Evolutionary conservation across 1,140 invertebrate genomes (phyloP).

Genomic region (Platyscapa corneri): DNA sequence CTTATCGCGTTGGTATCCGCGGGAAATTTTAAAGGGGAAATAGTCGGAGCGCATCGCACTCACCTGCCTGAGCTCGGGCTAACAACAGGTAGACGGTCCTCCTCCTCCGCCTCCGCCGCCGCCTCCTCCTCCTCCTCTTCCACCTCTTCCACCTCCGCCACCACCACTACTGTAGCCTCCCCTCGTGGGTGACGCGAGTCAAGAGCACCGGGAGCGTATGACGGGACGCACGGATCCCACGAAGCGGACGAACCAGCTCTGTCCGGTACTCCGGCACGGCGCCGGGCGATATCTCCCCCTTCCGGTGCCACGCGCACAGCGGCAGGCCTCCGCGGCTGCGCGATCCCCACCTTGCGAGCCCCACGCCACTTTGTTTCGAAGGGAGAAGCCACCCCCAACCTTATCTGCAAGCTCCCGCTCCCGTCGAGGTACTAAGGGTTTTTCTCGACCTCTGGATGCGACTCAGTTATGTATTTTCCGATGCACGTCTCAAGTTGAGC

Average conservation of each 20-base stretch:
- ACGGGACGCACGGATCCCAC: constrained; percentile 53
- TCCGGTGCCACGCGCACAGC: background rate
- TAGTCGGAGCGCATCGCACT: background rate
- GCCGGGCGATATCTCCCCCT: constrained; percentile 61
- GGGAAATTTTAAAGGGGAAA: no score
- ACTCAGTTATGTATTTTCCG: background rate
- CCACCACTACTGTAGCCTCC: no score
- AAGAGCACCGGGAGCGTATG: constrained; percentile 28
- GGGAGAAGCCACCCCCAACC: background rate
- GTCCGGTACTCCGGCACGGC: constrained; percentile 67
- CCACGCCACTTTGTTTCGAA: background rate
- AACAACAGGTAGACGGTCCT: constrained; percentile 56
- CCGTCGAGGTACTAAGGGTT: background rate
- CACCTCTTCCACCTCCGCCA: background rate
- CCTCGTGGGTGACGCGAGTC: background rate
- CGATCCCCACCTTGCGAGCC: background rate
- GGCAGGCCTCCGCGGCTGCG: background rate
- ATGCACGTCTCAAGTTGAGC: background rate
- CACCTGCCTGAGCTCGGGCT: constrained; percentile 24
- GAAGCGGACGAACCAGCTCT: constrained; percentile 71
- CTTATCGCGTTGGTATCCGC: no score
- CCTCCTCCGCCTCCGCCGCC: background rate
- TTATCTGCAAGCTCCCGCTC: background rate
- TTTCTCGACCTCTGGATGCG: background rate
- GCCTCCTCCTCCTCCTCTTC: constrained; percentile 36